Evolutionary conservation across 2,888 invertebrate genomes (phyloP), one percentile per base, ranked within the genome.

Genomic region (Ochlodes sylvanus): DNA sequence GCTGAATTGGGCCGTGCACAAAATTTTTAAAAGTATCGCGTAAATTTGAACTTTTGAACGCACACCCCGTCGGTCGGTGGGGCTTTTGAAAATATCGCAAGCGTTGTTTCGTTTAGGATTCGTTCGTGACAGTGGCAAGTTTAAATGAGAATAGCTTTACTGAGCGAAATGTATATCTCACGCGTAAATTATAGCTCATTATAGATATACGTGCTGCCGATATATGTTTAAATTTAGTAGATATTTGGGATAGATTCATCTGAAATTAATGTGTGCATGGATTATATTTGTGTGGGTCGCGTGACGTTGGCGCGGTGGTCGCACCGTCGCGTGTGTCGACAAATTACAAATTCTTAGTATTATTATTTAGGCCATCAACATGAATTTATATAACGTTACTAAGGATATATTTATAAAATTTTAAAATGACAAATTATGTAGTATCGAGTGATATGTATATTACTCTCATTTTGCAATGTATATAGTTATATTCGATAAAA

Each of bases 351-450:
- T 61, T 68, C 58, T 83, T 88, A 88, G 87, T 88, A 87, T 88
- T 88, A 89, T 85, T 81, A 82, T 89, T 90, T 89, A 90, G 87
- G 87, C 86, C 88, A 89, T 87, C 84, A 81, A 88, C 82, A 88
- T 88, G 86, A 89, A 89, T 87, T 89, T 90, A 90, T 89, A 84
- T 83, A 81, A 85, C 79, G 85, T 83, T 85, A 85, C 79, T 79
- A 79, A 79, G 83, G 76, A 84, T 76, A 79, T 90, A 89, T 91
- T 89, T 91, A 90, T 89, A 83, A 83, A 83, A 78, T 78, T 77
- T 79, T 79, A 83, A 88, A 89, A 89, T 89, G 87, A 92, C 90
- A 92, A 91, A 91, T 89, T 89, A 87, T 85, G 86, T 90, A 91
- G 89, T 65, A 79, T 79, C 82, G 83, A 84, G 83, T 88, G 83